Percentiles rank a stretch among this genome's conserved stretches.
These are phyloP conservation scores for Crotalus helleri DNA, from an alignment of 2,113 vertebrate genomes.

Conservation along the genomic window DNA sequence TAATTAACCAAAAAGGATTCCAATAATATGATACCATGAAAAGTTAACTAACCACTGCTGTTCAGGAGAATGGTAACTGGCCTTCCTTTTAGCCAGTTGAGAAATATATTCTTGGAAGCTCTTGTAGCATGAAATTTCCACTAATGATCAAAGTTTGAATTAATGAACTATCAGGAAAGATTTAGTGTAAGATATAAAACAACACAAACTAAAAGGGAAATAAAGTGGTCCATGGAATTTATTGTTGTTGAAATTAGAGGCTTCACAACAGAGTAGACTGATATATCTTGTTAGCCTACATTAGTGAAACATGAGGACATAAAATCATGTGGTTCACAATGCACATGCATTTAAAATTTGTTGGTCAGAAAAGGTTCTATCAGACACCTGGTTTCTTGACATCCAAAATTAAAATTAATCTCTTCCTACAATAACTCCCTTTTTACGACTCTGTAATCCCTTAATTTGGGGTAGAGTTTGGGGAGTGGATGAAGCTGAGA, in stretches of 20 bases:
- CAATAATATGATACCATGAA: neutral
- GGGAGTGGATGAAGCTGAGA: neutral
- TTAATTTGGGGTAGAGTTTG: neutral
- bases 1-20: neutral
- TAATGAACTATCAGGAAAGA: neutral
- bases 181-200: neutral
- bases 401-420: neutral
- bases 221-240: neutral
- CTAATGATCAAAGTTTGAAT: neutral
- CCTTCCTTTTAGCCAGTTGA: neutral
- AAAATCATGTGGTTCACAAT: neutral
- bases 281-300: neutral
- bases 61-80: neutral
- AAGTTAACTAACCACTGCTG: neutral
- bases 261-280: neutral
- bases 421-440: neutral
- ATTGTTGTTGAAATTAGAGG: neutral
- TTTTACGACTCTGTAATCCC: neutral
- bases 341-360: neutral
- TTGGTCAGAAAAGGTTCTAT: neutral
- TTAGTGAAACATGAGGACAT: neutral
- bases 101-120: neutral
- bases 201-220: neutral
- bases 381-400: neutral
- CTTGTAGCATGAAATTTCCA: neutral